These are phyloP conservation scores for Siniperca knerii DNA, from an alignment of 2,113 vertebrate species.

Conservation along the genomic window DNA sequence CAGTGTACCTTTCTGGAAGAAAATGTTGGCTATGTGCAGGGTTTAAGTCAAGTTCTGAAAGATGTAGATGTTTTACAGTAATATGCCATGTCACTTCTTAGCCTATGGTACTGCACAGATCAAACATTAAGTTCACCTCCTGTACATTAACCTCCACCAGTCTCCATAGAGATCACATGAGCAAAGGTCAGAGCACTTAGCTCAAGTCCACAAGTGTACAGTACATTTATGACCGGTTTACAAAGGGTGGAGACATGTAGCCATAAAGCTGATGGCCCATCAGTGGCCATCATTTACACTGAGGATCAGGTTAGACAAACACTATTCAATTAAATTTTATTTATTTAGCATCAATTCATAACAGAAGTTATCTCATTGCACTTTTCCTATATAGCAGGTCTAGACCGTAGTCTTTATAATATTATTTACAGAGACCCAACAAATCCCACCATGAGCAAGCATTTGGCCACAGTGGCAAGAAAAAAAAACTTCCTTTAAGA, in stretches of 20 bases:
- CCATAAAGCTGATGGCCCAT: conserved; percentile 1
- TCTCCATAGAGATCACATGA: conserved; percentile 8
- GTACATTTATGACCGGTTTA: not conserved
- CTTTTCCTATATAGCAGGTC: no score
- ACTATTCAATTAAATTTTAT: not conserved
- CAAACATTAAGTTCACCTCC: not conserved
- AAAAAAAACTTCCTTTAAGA: no score
- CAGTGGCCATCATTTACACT: not conserved
- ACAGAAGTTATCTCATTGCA: no score
- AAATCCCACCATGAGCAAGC: no score
- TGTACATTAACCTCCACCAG: not conserved
- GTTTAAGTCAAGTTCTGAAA: not conserved
- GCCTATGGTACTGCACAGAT: not conserved
- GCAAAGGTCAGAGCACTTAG: conserved; percentile 1
- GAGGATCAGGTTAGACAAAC: conserved; percentile 3
- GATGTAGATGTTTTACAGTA: not conserved
- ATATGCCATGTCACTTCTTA: not conserved
- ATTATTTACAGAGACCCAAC: no score
- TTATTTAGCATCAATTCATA: no score
- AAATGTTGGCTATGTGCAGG: not conserved
- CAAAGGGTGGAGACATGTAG: conserved; percentile 19
- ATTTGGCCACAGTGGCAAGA: no score
- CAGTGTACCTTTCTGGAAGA: not conserved
- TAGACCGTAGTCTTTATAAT: no score
- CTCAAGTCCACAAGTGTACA: not conserved